phyloP scores from a whole-genome alignment of 2,888 invertebrate genomes.

The Vanessa cardui region DNA sequence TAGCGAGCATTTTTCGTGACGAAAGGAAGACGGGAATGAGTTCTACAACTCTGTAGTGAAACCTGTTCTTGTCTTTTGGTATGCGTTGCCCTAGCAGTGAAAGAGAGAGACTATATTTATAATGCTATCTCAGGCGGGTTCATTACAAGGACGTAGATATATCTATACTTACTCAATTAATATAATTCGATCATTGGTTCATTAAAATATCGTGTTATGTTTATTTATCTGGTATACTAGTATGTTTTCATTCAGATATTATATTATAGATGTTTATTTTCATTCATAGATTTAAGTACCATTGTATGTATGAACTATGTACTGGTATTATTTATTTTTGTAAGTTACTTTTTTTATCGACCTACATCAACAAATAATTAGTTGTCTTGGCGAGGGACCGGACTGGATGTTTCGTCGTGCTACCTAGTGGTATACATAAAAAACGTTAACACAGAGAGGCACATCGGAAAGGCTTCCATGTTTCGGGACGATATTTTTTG shows the following conservation, averaged over 20 bases:
- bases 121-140: conserved; percentile 49
- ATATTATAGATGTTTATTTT: background rate
- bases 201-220: background rate
- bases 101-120: conserved; percentile 47
- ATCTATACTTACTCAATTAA: conserved; percentile 17
- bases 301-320: no score
- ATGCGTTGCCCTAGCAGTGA: conserved; percentile 58
- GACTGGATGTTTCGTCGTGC: conserved; percentile 46
- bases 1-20: conserved; percentile 42
- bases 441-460: conserved; percentile 47
- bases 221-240: background rate
- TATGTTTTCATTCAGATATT: background rate
- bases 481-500: conserved; percentile 71
- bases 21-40: conserved; percentile 51
- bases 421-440: conserved; percentile 45
- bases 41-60: conserved; percentile 74
- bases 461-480: conserved; percentile 64
- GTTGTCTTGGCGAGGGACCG: conserved; percentile 46
- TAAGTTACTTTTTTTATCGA: conserved; percentile 48
- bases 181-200: conserved; percentile 6
- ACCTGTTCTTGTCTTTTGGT: conserved; percentile 76
- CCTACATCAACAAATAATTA: conserved; percentile 65
- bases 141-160: conserved; percentile 41
- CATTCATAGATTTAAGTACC: background rate
- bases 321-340: background rate